These are phyloP conservation scores for Empidonax alnorum DNA, from an alignment of 2,113 vertebrate species.

Conservation along the genomic window DNA sequence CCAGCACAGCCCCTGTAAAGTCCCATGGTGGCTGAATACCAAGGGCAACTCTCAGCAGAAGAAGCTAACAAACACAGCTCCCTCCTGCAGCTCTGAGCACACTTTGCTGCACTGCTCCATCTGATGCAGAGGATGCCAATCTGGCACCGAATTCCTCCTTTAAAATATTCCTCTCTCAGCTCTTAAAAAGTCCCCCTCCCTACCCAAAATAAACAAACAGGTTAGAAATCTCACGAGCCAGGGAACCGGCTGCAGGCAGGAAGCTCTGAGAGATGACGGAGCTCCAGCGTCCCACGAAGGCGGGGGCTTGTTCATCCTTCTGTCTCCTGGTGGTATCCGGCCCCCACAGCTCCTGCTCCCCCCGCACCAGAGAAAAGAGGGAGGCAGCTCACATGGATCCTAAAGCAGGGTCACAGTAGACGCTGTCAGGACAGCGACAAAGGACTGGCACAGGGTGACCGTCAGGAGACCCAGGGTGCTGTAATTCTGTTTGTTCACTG, in stretches of 20 bases:
- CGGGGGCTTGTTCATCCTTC: neutral
- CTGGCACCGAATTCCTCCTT: neutral
- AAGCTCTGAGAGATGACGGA: neutral
- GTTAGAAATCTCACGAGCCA: neutral
- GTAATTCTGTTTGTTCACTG: neutral
- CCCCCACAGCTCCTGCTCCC: neutral
- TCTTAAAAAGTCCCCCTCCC: neutral
- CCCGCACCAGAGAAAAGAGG: rapidly evolving
- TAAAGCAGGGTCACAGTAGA: rapidly evolving
- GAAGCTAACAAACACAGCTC: neutral
- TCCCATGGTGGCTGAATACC: neutral
- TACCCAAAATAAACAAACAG: slow-evolving; percentile 44
- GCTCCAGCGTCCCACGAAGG: neutral
- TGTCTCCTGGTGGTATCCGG: neutral
- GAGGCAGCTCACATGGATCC: neutral
- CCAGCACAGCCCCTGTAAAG: neutral
- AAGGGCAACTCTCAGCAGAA: neutral
- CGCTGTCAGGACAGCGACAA: neutral
- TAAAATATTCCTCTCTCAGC: neutral
- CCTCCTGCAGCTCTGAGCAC: neutral
- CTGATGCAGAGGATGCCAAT: slow-evolving; percentile 17
- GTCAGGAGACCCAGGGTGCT: neutral
- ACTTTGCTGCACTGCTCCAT: neutral
- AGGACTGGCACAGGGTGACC: neutral
- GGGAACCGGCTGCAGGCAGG: neutral